Percentiles rank a stretch among this genome's conserved stretches.
Conservation (phyloP, 2,797 vertebrate species). For the Forpus xanthops region DNA sequence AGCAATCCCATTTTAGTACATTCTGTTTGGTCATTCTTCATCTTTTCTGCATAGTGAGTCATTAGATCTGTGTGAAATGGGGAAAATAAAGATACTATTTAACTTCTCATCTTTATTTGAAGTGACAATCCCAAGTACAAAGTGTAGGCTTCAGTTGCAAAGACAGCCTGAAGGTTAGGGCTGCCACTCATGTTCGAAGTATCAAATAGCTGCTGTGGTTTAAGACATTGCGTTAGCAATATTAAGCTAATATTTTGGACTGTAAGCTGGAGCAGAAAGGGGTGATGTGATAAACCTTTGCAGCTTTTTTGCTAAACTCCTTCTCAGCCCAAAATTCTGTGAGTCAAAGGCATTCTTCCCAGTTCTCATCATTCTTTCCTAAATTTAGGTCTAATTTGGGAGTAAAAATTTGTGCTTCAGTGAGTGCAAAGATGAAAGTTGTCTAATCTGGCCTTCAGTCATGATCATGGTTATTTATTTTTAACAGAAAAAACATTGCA, state of each 20-base stretch:
- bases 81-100: background rate
- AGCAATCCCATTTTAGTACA: background rate
- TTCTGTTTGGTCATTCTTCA: background rate
- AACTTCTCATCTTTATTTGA: conserved; percentile 2
- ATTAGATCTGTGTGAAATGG: background rate
- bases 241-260: background rate
- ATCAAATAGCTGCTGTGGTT: background rate
- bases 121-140: background rate
- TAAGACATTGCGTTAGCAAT: background rate
- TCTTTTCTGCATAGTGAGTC: background rate
- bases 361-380: background rate
- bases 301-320: background rate
- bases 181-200: background rate
- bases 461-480: background rate
- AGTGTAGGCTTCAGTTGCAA: background rate
- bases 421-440: background rate
- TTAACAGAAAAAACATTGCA: background rate
- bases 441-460: background rate
- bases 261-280: background rate
- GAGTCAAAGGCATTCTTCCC: background rate
- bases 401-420: background rate
- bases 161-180: background rate
- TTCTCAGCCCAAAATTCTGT: background rate
- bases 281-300: background rate
- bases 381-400: background rate